Evolutionary conservation across 2,113 vertebrate genomes (phyloP).

Genomic region (Pantherophis guttatus): DNA sequence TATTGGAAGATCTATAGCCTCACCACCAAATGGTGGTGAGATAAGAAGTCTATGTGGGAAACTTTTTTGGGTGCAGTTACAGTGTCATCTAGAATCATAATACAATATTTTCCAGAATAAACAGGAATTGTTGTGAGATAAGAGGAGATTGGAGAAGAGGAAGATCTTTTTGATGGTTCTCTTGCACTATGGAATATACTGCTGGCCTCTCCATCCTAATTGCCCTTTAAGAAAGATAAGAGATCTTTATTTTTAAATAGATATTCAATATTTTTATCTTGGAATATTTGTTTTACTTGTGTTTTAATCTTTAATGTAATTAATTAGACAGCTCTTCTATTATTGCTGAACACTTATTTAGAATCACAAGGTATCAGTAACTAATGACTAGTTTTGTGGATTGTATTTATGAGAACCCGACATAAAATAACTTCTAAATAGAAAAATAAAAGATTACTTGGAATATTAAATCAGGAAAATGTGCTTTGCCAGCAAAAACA

Average conservation of each 20-base stretch:
- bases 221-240: background rate
- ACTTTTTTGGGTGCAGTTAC: background rate
- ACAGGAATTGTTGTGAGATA: background rate
- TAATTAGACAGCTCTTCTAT: background rate
- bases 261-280: background rate
- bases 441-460: constrained; percentile 1
- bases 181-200: background rate
- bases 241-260: background rate
- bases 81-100: background rate
- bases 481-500: constrained; percentile 1
- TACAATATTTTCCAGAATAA: background rate
- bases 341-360: background rate
- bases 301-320: background rate
- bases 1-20: background rate
- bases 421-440: background rate
- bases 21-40: too few relatives aligned
- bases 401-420: background rate
- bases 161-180: background rate
- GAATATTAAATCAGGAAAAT: background rate
- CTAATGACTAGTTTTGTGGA: background rate
- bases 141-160: background rate
- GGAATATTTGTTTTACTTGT: background rate
- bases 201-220: background rate
- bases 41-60: background rate
- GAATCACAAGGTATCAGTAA: background rate